A percentile compares a stretch with the other conserved stretches of the same genome.
phyloP scores from a whole-genome alignment of 1,140 invertebrate species.

The Nilaparvata lugens region DNA sequence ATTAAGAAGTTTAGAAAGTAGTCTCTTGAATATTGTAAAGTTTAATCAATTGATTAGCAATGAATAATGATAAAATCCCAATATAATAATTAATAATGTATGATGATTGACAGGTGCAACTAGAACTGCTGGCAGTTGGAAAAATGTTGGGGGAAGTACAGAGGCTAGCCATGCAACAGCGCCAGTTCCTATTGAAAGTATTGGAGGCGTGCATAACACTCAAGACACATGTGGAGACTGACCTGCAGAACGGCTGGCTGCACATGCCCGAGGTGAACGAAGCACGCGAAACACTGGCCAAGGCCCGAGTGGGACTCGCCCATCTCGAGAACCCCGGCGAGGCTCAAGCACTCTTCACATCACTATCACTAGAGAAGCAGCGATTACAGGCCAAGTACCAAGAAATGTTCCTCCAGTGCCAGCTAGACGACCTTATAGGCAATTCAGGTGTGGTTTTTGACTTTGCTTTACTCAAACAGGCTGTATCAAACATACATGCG shows the following conservation, averaged over 20 bases:
- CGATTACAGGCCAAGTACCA: slow-evolving; percentile 54
- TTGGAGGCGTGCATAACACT: slow-evolving; percentile 59
- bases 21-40: background rate
- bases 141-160: slow-evolving; percentile 51
- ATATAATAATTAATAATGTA: background rate
- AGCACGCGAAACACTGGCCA: slow-evolving; percentile 48
- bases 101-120: slow-evolving; percentile 35
- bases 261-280: slow-evolving; percentile 53
- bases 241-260: slow-evolving; percentile 53
- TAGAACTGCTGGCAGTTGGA: slow-evolving; percentile 40
- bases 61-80: background rate
- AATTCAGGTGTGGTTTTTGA: slow-evolving; percentile 54
- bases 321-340: slow-evolving; percentile 46
- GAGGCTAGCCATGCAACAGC: slow-evolving; percentile 52
- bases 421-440: slow-evolving; percentile 57
- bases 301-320: slow-evolving; percentile 46
- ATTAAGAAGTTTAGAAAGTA: background rate
- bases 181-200: slow-evolving; percentile 60
- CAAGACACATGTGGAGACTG: slow-evolving; percentile 60
- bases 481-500: slow-evolving; percentile 48
- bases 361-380: slow-evolving; percentile 49
- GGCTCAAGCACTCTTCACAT: slow-evolving; percentile 45
- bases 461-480: slow-evolving; percentile 52
- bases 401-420: slow-evolving; percentile 60
- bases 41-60: background rate